Conservation (phyloP, 2,113 vertebrate species). For the Puntigrus tetrazona region DNA sequence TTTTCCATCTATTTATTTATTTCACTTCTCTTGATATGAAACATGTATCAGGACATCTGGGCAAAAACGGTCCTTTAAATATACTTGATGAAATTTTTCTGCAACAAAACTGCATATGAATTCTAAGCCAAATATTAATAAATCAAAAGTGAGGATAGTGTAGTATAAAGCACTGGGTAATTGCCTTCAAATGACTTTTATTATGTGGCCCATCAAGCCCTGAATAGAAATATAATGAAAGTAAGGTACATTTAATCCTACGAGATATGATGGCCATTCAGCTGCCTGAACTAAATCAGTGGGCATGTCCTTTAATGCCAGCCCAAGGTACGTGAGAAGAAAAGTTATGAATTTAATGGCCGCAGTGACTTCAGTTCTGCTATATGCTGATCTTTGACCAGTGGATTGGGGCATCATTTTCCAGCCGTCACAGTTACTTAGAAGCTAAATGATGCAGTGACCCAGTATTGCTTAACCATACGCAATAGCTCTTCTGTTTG, state of each 20-base stretch:
- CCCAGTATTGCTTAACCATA: not conserved
- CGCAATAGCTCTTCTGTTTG: not conserved
- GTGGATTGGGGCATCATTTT: conserved; percentile 9
- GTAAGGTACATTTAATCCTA: conserved; percentile 32
- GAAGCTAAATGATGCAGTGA: conserved; percentile 9
- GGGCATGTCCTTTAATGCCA: conserved; percentile 28
- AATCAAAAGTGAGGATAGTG: not conserved
- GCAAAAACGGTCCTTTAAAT: not conserved
- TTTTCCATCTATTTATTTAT: conserved; percentile 13
- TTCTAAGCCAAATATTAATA: conserved; percentile 31
- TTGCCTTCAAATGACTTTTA: conserved; percentile 37
- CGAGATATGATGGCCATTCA: conserved; percentile 21
- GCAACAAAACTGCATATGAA: not conserved
- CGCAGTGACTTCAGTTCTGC: conserved; percentile 10
- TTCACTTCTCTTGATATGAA: conserved; percentile 27
- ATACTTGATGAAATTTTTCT: not conserved
- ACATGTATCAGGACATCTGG: conserved; percentile 25
- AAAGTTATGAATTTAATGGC: conserved; percentile 8
- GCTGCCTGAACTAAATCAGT: conserved; percentile 21
- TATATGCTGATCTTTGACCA: not conserved
- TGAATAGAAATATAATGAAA: conserved; percentile 47
- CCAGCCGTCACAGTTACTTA: not conserved
- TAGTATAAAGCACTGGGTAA: conserved; percentile 41
- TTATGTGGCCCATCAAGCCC: conserved; percentile 30
- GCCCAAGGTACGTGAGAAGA: conserved; percentile 21